phyloP scores from a whole-genome alignment of 2,888 invertebrate species.

The Malthinus seriepunctatus region DNA sequence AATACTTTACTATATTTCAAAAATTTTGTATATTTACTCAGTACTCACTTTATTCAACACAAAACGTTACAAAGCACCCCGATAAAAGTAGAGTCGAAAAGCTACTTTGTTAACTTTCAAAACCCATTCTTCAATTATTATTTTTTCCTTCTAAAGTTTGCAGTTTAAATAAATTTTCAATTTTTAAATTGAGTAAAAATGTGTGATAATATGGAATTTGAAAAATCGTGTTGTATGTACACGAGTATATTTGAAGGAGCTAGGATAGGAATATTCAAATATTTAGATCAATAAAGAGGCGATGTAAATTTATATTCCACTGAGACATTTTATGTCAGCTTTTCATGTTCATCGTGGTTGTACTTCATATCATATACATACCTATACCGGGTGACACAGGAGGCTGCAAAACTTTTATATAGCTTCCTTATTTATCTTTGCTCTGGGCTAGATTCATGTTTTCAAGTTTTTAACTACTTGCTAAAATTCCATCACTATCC shows the following conservation, averaged over 20 bases:
- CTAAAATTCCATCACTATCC: too few relatives aligned
- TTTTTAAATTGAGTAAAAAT: constrained; percentile 5
- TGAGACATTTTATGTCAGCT: constrained; percentile 5
- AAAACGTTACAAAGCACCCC: constrained; percentile 7
- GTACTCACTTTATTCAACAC: constrained; percentile 9
- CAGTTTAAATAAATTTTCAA: constrained; percentile 1
- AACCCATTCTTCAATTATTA: not conserved
- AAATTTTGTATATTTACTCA: constrained; percentile 15
- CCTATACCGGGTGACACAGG: too few relatives aligned
- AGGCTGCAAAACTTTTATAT: too few relatives aligned
- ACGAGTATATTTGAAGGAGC: not conserved
- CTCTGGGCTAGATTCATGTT: too few relatives aligned
- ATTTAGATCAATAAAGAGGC: constrained; percentile 10
- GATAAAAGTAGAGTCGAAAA: not conserved
- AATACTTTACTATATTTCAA: constrained; percentile 18
- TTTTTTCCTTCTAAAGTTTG: not conserved
- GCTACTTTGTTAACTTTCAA: not conserved
- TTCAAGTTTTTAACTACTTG: too few relatives aligned
- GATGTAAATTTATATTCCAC: constrained; percentile 10
- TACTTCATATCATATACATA: not conserved
- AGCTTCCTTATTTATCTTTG: too few relatives aligned
- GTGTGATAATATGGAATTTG: not conserved
- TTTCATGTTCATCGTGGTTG: constrained; percentile 7
- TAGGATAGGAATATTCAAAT: constrained; percentile 4
- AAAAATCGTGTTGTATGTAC: not conserved